Evolutionary conservation across 2,797 vertebrate species (phyloP).

Genomic region (Trachops cirrhosus): DNA sequence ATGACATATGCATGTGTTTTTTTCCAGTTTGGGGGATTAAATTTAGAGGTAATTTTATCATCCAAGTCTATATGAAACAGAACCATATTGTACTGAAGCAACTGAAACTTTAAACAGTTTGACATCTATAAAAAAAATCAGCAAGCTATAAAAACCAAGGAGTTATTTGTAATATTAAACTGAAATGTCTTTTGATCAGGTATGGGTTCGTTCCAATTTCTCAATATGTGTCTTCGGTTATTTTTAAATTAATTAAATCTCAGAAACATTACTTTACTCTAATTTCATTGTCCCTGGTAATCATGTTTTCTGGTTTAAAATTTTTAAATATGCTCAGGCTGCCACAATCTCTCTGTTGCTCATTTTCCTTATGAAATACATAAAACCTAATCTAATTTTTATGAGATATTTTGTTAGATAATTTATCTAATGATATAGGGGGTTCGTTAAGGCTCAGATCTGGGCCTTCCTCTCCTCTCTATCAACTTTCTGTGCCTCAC

Average conservation of each 20-base stretch:
- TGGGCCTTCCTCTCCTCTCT: background rate
- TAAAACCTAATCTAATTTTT: background rate
- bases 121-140: background rate
- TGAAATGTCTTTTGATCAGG: background rate
- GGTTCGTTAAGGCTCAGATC: background rate
- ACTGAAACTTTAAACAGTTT: slow-evolving; percentile 36
- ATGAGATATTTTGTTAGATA: slow-evolving; percentile 14
- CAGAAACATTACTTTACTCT: slow-evolving; percentile 25
- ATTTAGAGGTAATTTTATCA: slow-evolving; percentile 38
- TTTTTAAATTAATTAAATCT: slow-evolving; percentile 56
- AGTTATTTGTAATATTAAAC: slow-evolving; percentile 31
- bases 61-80: slow-evolving; percentile 6
- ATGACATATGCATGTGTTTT: background rate
- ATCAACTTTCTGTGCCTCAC: background rate
- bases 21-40: background rate
- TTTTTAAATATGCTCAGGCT: background rate
- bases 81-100: slow-evolving; percentile 22
- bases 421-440: background rate
- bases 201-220: background rate
- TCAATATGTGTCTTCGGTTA: slow-evolving; percentile 36
- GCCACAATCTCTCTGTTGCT: background rate
- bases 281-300: slow-evolving; percentile 40
- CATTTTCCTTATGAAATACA: slow-evolving; percentile 27
- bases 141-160: background rate
- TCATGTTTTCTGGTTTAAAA: slow-evolving; percentile 37